Percentiles rank a stretch among this genome's conserved stretches.
These are phyloP conservation scores for Drosophila subobscura DNA, from an alignment of 1,140 invertebrate genomes.

Conservation along the genomic window DNA sequence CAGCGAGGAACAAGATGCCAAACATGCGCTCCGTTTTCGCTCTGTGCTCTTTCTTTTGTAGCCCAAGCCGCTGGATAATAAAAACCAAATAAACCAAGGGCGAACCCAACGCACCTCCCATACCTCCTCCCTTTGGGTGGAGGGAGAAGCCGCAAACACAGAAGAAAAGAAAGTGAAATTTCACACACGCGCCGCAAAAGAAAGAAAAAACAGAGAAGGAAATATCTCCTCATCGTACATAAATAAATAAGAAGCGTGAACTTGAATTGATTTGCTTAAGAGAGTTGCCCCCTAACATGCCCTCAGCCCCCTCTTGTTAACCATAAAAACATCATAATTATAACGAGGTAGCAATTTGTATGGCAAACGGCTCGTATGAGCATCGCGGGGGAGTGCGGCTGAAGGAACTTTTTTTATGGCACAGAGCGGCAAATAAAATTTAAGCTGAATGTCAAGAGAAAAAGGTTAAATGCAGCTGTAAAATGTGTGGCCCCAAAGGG, in stretches of 20 bases:
- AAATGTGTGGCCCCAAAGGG: constrained; percentile 40
- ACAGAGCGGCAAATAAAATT: constrained; percentile 67
- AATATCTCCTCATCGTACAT: constrained; percentile 14
- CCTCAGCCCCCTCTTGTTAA: constrained; percentile 30
- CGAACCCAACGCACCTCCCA: constrained; percentile 25
- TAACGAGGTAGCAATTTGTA: constrained; percentile 76
- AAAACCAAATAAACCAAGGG: constrained; percentile 73
- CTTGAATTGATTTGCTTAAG: constrained; percentile 77
- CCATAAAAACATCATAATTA: constrained; percentile 77
- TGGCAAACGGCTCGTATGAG: constrained; percentile 65
- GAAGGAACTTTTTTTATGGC: constrained; percentile 68
- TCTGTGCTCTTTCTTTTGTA: constrained; percentile 5
- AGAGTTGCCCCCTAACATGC: background rate
- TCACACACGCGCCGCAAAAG: constrained; percentile 58
- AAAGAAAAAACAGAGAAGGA: background rate
- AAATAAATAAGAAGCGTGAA: constrained; percentile 68
- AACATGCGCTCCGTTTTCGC: constrained; percentile 24
- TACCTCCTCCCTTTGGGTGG: too few relatives aligned
- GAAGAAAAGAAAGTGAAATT: constrained; percentile 55
- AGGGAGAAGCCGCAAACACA: constrained; percentile 42
- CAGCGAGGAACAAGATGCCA: constrained; percentile 38
- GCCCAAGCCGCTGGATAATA: constrained; percentile 58
- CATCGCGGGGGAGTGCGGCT: constrained; percentile 19
- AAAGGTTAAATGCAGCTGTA: constrained; percentile 79
- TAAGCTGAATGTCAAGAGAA: constrained; percentile 65